Base-by-base conservation (phyloP, 2,888 invertebrate genomes). In the Orchesella flavescens region DNA sequence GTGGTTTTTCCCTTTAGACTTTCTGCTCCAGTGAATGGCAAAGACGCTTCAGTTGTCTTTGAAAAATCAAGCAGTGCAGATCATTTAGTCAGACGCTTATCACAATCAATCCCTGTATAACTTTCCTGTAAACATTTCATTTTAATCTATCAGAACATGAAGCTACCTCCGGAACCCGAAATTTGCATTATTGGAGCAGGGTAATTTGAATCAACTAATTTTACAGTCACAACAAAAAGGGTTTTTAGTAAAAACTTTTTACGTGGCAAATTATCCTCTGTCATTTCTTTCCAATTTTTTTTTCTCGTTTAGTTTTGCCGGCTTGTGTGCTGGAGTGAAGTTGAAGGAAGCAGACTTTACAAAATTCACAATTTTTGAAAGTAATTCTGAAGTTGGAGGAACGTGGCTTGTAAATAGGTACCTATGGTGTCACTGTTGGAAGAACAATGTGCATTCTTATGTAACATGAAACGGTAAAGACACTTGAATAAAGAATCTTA, bases 381-480 rank as follows among this genome's bases (percentile, higher is more conserved):
- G 71, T 5, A 83, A 87, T 59, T 4, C 61, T 7, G 87, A 87
- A 17, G 81, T 87, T 13, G 87, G 87, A 5, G 87, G 87, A 17
- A 86, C 84, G n/a, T 87, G 87, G 87, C 21, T 78, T 10, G 73
- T 79, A 0, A 84, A 87, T 65, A 78, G 19, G 15, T 86, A 86
- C 66, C 86, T 85, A 12, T 84, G 85, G 2, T 83, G 83, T 78
- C n/a, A n/a, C n/a, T n/a, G n/a, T n/a, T n/a, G n/a, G n/a, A n/a
- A n/a, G n/a, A n/a, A n/a, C n/a, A n/a, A n/a, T n/a, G n/a, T n/a
- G n/a, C n/a, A n/a, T n/a, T n/a, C n/a, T n/a, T n/a, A n/a, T n/a
- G n/a, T n/a, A n/a, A n/a, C n/a, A n/a, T n/a, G n/a, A n/a, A n/a
- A n/a, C n/a, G n/a, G n/a, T n/a, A n/a, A n/a, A n/a, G n/a, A n/a